phyloP scores from a whole-genome alignment of 2,113 vertebrate species.

The Microcebus murinus region DNA sequence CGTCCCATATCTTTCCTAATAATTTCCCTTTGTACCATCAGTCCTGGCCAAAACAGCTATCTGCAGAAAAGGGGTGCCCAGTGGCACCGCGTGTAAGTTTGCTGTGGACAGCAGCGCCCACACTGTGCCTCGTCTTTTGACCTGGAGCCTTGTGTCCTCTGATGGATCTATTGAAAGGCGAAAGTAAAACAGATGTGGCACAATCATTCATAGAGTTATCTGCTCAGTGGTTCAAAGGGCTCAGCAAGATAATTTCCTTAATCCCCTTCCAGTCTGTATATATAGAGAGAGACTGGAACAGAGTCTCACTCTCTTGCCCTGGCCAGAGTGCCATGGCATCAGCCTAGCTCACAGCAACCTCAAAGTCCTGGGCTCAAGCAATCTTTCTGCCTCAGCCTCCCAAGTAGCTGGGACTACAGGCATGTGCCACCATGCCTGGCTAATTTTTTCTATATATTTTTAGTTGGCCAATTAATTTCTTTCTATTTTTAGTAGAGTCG shows the following conservation, averaged over 20 bases:
- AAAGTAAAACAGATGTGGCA: neutral
- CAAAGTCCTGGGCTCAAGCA: too few species aligned
- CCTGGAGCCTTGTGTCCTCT: neutral
- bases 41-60: neutral
- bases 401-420: too few species aligned
- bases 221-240: neutral
- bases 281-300: too few species aligned
- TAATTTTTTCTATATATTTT: too few species aligned
- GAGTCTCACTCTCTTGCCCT: too few species aligned
- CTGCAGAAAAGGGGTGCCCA: neutral
- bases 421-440: too few species aligned
- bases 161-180: neutral
- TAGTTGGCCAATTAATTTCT: too few species aligned
- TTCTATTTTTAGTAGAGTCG: too few species aligned
- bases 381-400: too few species aligned
- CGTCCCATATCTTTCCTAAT: neutral
- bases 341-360: too few species aligned
- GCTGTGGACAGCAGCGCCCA: neutral
- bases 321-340: too few species aligned
- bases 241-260: neutral
- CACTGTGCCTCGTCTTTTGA: neutral
- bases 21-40: neutral
- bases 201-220: neutral
- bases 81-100: accelerated
- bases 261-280: neutral